Conservation (phyloP, 1,140 invertebrate genomes). For the Conopomorpha cramerella region DNA sequence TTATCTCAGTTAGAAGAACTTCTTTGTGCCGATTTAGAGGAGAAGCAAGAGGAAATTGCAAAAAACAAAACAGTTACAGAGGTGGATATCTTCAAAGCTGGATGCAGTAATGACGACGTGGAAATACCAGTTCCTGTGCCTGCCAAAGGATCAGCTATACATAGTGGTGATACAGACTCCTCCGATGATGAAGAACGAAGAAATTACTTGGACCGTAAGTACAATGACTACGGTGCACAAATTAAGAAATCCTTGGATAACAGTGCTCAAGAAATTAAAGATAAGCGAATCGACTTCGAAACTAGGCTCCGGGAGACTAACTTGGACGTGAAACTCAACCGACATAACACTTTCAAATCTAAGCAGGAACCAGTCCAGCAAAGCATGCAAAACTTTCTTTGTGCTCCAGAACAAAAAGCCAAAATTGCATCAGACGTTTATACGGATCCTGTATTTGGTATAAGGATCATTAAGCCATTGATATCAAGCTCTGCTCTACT, state of each 20-base stretch:
- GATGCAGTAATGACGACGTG: constrained; percentile 7
- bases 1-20: constrained; percentile 47
- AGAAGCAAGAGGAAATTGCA: constrained; percentile 15
- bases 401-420: constrained; percentile 24
- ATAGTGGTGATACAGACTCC: constrained; percentile 69
- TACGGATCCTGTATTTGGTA: constrained; percentile 77
- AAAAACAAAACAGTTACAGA: constrained; percentile 16
- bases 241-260: constrained; percentile 69
- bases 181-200: constrained; percentile 81
- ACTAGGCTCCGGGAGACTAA: constrained; percentile 35
- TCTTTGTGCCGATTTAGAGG: constrained; percentile 35
- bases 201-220: constrained; percentile 71
- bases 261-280: constrained; percentile 35
- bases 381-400: constrained; percentile 19
- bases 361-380: constrained; percentile 18
- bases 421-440: constrained; percentile 54
- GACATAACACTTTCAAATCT: constrained; percentile 17
- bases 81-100: constrained; percentile 33
- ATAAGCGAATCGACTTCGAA: constrained; percentile 46
- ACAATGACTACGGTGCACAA: constrained; percentile 69
- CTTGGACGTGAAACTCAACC: constrained; percentile 25
- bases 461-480: constrained; percentile 78
- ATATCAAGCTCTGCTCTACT: constrained; percentile 73
- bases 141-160: constrained; percentile 49
- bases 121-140: constrained; percentile 4